phyloP scores from a whole-genome alignment of 2,113 vertebrate species.

The Sorex fumeus region DNA sequence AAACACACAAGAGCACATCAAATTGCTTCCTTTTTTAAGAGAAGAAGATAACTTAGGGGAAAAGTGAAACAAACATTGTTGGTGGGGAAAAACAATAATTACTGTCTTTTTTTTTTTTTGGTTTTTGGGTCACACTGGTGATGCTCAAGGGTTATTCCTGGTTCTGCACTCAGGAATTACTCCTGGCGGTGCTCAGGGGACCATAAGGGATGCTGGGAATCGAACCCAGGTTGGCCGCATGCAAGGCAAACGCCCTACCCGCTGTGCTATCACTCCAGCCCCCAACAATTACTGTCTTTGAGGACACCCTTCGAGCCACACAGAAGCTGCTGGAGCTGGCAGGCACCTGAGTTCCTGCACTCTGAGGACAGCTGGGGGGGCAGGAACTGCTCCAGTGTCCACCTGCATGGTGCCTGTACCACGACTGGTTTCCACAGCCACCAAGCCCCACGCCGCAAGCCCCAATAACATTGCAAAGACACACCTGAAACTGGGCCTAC shows the following conservation, averaged over 20 bases:
- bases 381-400: too few species aligned
- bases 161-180: too few species aligned
- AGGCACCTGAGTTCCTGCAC: not conserved
- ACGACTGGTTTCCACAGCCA: not conserved
- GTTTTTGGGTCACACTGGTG: too few species aligned
- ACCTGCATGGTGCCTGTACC: not conserved
- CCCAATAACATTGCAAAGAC: not conserved
- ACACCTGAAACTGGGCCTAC: not conserved
- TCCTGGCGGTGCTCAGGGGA: too few species aligned
- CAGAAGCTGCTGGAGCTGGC: not conserved
- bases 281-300: not conserved
- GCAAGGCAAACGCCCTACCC: too few species aligned
- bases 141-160: too few species aligned
- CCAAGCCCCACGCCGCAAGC: not conserved
- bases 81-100: not conserved
- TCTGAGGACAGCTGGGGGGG: not conserved
- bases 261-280: too few species aligned
- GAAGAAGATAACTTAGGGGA: not conserved
- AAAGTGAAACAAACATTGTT: conserved; percentile 6
- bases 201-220: too few species aligned
- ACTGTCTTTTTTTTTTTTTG: too few species aligned
- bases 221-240: too few species aligned
- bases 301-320: not conserved
- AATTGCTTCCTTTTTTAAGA: not conserved
- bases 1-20: not conserved